Base-by-base conservation (phyloP, 2,888 invertebrate species). In the Cheilosia pagana region DNA sequence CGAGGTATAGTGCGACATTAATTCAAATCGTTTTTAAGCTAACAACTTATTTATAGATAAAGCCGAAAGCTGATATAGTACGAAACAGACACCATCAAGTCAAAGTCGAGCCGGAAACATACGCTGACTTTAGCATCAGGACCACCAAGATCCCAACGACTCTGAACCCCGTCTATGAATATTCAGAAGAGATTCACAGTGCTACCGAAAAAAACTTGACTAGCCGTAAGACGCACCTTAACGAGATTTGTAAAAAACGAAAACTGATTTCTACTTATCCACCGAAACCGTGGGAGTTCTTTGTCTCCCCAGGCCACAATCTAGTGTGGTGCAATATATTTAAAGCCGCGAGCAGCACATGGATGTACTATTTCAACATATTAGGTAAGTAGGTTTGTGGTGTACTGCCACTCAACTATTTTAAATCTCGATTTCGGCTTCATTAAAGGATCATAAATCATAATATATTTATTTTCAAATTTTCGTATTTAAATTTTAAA, bases 291-390 rank as follows among this genome's bases (percentile, higher is more conserved):
- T 95, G 95, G 93, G 95, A 95, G 90, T 95, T 95, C 90, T 95
- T 95, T 89, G 94, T 95, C 81, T 95, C 94, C 87, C 94, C 92
- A 89, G 94, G 92, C 70, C 94, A 95, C 88, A 94, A 94, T 88
- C 92, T 95, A 53, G 94, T 95, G 55, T 95, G 95, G 95, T 95
- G 95, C 89, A 95, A 95, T 89, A 94, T 95, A 87, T 95, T 95
- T 89, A 95, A 95, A 92, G 95, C 95, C 41, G 95, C 95, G 25
- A 96, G 96, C 88, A 95, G 95, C n/a, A 95, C 95, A 8, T 96
- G 96, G 96, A 93, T 96, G 92, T 95, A 95, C 90, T 95, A 95
- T 91, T 95, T 96, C 89, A 95, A 96, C 91, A 93, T 95, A 88
- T 93, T 96, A 81, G 95, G 95, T 92, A 92, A 88, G 93, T 96